These are phyloP conservation scores for Dryas iulia DNA, from an alignment of 1,140 invertebrate species.

Conservation along the genomic window DNA sequence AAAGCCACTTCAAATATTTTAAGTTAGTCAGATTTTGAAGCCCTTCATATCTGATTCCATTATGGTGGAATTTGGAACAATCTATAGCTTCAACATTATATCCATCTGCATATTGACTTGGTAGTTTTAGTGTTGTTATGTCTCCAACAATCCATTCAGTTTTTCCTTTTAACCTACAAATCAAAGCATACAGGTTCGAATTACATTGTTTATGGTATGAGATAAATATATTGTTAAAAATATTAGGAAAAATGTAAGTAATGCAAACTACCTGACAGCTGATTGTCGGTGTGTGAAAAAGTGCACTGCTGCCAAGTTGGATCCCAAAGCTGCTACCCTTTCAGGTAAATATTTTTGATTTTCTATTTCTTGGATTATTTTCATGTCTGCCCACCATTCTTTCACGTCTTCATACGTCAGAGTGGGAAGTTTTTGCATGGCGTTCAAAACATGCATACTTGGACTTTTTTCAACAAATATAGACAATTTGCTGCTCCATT, in stretches of 20 bases:
- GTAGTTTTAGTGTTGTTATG: constrained; percentile 50
- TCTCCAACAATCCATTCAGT: constrained; percentile 62
- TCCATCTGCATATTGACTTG: constrained; percentile 54
- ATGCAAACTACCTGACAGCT: constrained; percentile 56
- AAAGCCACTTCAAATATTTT: constrained; percentile 69
- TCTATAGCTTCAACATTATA: constrained; percentile 71
- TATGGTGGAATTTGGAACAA: constrained; percentile 63
- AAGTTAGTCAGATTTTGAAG: constrained; percentile 60
- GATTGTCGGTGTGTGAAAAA: constrained; percentile 64
- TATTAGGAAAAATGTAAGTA: background rate
- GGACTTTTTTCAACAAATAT: constrained; percentile 66
- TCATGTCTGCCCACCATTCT: constrained; percentile 63
- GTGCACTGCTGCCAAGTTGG: constrained; percentile 67
- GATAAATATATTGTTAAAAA: no score
- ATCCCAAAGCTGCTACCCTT: constrained; percentile 55
- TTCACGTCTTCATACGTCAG: constrained; percentile 48
- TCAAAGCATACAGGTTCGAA: no score
- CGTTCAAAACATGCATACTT: constrained; percentile 54
- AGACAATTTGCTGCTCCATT: constrained; percentile 61
- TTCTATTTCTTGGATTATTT: constrained; percentile 62
- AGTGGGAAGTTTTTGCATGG: constrained; percentile 54
- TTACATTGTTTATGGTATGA: no score
- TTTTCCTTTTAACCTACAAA: constrained; percentile 51
- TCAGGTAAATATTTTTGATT: constrained; percentile 62
- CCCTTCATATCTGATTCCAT: constrained; percentile 72